These are phyloP conservation scores for Potamarius usumacintae DNA, from an alignment of 2,113 vertebrate species.

Conservation along the genomic window DNA sequence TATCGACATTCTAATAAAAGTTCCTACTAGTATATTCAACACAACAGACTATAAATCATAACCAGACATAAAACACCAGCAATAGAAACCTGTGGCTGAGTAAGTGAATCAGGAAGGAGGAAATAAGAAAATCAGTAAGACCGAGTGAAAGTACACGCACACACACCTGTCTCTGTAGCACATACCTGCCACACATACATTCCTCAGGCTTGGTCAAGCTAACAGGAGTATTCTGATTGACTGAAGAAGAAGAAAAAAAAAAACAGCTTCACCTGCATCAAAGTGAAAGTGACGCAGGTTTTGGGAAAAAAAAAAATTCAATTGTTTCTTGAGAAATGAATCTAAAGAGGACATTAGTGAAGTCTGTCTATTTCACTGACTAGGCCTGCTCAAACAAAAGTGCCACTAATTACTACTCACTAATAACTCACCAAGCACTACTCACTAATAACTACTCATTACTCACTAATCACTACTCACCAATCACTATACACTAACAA, in stretches of 20 bases:
- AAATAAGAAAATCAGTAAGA: constrained; percentile 26
- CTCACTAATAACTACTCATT: no score
- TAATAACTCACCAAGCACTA: no score
- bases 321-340: neutral
- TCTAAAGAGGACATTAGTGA: neutral
- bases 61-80: neutral
- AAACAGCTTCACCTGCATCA: neutral
- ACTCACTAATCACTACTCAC: no score
- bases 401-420: neutral
- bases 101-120: constrained; percentile 36
- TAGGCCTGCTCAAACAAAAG: neutral
- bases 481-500: no score
- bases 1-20: neutral
- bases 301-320: neutral
- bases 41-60: neutral
- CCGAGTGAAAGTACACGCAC: neutral
- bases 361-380: neutral
- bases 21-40: neutral
- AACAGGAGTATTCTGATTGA: neutral
- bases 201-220: constrained; percentile 26
- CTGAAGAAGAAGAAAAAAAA: no score
- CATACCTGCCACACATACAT: constrained; percentile 41
- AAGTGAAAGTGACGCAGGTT: constrained; percentile 11
- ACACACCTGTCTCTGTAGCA: neutral
- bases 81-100: neutral